Percentiles rank a stretch among this genome's conserved stretches.
phyloP scores from a whole-genome alignment of 37 sponge, comb jelly and placozoan species.

The Oscarella lobularis region DNA sequence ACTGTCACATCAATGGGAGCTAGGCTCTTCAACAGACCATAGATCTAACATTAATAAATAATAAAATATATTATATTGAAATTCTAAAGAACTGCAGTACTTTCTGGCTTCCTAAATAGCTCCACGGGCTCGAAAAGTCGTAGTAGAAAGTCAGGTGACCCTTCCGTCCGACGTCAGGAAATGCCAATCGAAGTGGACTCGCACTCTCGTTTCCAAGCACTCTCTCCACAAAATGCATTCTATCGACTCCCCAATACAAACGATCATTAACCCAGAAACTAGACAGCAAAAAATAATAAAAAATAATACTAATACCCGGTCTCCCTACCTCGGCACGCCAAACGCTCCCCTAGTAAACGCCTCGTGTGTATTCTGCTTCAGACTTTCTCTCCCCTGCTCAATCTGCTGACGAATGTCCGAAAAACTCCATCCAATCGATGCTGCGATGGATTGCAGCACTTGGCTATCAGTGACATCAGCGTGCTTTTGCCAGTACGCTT shows the following conservation, averaged over 20 bases:
- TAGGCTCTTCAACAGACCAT: not conserved
- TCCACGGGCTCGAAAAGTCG: constrained; percentile 81
- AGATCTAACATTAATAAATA: constrained; percentile 1
- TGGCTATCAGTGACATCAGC: constrained; percentile 1
- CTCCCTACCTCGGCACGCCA: constrained; percentile 71
- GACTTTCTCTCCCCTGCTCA: constrained; percentile 18
- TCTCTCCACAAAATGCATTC: constrained; percentile 56
- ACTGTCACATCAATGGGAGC: constrained; percentile 16
- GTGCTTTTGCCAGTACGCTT: constrained; percentile 11
- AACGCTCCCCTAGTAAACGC: constrained; percentile 72
- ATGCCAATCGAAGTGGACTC: constrained; percentile 31
- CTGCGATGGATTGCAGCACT: not conserved
- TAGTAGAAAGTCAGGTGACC: constrained; percentile 60
- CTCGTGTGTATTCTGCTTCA: constrained; percentile 58
- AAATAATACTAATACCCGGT: not conserved
- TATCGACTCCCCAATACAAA: constrained; percentile 77
- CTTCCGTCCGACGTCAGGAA: constrained; percentile 4
- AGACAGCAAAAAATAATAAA: not conserved
- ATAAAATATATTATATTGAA: not conserved
- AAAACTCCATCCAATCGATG: constrained; percentile 6
- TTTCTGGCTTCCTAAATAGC: constrained; percentile 40
- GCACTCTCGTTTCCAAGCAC: constrained; percentile 32
- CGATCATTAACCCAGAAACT: constrained; percentile 54
- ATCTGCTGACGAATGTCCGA: constrained; percentile 10
- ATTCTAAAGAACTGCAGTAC: constrained; percentile 7